phyloP scores from a whole-genome alignment of 1,140 invertebrate genomes.

The Calliopsis andreniformis region DNA sequence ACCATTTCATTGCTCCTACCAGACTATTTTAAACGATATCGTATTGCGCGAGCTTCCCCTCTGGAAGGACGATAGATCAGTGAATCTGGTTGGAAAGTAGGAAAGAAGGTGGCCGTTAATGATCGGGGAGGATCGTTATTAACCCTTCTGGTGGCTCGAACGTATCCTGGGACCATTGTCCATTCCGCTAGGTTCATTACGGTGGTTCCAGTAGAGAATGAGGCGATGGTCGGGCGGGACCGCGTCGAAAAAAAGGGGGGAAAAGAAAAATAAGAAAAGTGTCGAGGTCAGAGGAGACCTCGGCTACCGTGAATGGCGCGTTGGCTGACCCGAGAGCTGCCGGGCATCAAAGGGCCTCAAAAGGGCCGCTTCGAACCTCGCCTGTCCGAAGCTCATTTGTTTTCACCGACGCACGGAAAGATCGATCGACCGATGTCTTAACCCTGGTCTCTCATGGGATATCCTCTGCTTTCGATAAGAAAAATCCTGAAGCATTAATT shows the following conservation, averaged over 20 bases:
- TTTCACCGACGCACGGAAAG: conserved; percentile 65
- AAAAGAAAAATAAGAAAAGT: conserved; percentile 60
- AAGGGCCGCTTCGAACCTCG: conserved; percentile 71
- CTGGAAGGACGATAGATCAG: no score
- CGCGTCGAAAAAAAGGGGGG: conserved; percentile 37
- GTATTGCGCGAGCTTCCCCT: no score
- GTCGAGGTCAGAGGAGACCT: conserved; percentile 60
- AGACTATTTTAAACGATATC: not conserved
- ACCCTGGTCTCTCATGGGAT: conserved; percentile 61
- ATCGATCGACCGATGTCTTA: conserved; percentile 71
- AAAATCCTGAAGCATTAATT: conserved; percentile 61
- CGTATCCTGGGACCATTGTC: conserved; percentile 68
- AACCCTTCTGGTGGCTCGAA: conserved; percentile 62
- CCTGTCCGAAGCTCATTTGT: conserved; percentile 75
- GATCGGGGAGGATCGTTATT: conserved; percentile 72
- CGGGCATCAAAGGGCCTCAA: conserved; percentile 72
- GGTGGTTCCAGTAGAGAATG: conserved; percentile 51
- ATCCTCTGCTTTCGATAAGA: conserved; percentile 63
- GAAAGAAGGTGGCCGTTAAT: conserved; percentile 65
- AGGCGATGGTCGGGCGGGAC: conserved; percentile 42
- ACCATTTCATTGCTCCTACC: not conserved
- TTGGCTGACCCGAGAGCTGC: conserved; percentile 69
- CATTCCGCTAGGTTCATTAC: conserved; percentile 71
- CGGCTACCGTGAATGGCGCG: conserved; percentile 75
- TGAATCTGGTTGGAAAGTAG: conserved; percentile 15